Base-by-base conservation (phyloP, 2,888 invertebrate species). In the Heliothis peltigera region DNA sequence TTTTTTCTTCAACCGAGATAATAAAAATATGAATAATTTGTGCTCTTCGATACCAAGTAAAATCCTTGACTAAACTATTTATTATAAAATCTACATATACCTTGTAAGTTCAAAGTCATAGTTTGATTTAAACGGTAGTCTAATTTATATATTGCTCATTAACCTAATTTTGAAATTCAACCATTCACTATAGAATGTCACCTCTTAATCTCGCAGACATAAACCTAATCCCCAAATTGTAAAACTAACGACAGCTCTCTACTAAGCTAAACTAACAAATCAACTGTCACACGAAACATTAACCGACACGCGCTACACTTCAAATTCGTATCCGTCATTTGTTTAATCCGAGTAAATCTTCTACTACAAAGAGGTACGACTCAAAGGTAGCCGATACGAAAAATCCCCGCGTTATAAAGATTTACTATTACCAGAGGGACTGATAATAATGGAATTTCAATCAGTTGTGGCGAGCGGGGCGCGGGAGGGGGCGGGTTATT, bases 381-480 rank as follows among this genome's bases (percentile, higher is more conserved):
- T 86, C 85, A 81, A 84, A 89, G 80, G 80, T 85, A 81, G 79
- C 79, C 85, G 84, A 84, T 87, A 87, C 89, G 89, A 91, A 92
- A 92, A 92, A 88, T 88, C 85, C 28, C 82, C 80, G 79, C 87
- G 88, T 87, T 89, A 87, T 87, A 89, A 90, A 91, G 91, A 91
- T 90, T 90, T 90, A 91, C 91, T 91, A 80, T 79, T 80, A 88
- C 90, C 86, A 85, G 82, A 85, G 87, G 91, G 89, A 81, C 80
- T 87, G 88, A 89, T 93, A 90, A 92, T 94, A 94, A 94, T 93
- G 92, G 94, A 92, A 92, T 94, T 93, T 93, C 94, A 94, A 94
- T 94, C 93, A 92, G 92, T 84, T 85, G 80, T 79, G 82, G 83
- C 74, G 75, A 55, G 53, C 73, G 72, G 67, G 47, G 46, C 67